These are phyloP conservation scores for Orthosia cruda DNA, from an alignment of 2,888 invertebrate species.

Conservation along the genomic window DNA sequence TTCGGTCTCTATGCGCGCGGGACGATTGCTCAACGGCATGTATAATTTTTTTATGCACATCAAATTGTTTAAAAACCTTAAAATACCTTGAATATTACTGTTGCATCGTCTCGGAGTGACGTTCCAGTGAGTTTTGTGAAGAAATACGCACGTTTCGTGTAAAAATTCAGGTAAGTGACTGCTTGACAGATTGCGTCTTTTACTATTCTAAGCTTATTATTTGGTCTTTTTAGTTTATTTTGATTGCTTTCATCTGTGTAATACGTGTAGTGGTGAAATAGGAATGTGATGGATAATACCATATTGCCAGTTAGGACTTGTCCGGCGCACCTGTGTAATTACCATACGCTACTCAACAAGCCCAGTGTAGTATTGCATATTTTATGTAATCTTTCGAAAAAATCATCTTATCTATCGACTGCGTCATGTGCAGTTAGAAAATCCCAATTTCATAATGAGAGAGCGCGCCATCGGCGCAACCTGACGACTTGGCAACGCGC, in stretches of 20 bases:
- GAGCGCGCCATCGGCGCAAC: constrained; percentile 81
- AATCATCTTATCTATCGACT: constrained; percentile 76
- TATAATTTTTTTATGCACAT: constrained; percentile 90
- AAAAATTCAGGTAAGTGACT: constrained; percentile 90
- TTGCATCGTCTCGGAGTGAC: constrained; percentile 85
- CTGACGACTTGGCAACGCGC: constrained; percentile 87
- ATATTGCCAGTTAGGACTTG: constrained; percentile 74
- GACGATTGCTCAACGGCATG: constrained; percentile 90
- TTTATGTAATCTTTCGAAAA: constrained; percentile 70
- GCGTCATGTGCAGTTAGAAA: constrained; percentile 78
- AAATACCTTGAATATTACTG: constrained; percentile 89
- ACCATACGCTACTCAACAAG: constrained; percentile 76
- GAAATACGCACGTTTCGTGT: constrained; percentile 84
- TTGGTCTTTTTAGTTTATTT: constrained; percentile 76
- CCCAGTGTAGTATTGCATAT: constrained; percentile 60
- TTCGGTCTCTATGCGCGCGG: constrained; percentile 90
- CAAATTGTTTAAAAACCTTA: constrained; percentile 89
- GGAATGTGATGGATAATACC: constrained; percentile 68
- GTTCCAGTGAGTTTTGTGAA: constrained; percentile 87
- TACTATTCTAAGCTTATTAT: constrained; percentile 83
- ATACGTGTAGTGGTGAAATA: constrained; percentile 59
- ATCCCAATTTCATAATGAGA: constrained; percentile 85
- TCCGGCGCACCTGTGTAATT: constrained; percentile 74
- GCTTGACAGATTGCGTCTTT: constrained; percentile 91
- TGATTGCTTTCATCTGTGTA: constrained; percentile 77